Evolutionary conservation across 2,888 invertebrate species (phyloP).

Genomic region (Doris montereyensis): DNA sequence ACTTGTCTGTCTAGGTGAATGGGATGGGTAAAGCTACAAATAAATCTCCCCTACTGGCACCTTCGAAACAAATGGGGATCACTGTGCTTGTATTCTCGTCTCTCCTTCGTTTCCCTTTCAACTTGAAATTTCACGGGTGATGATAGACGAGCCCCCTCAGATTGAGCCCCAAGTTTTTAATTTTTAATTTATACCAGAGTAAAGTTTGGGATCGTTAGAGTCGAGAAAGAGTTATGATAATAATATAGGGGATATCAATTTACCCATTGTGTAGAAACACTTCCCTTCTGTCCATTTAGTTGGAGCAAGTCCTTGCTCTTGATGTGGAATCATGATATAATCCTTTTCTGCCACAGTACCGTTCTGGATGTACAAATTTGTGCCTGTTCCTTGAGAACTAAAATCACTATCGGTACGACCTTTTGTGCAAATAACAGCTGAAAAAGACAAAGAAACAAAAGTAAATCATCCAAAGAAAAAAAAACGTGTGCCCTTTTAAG

Average conservation of each 20-base stretch:
- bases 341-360: constrained; percentile 59
- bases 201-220: too few relatives aligned
- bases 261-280: constrained; percentile 71
- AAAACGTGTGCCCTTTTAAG: too few relatives aligned
- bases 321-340: constrained; percentile 52
- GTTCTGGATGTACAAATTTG: constrained; percentile 66
- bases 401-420: constrained; percentile 56
- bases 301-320: constrained; percentile 50
- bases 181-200: too few relatives aligned
- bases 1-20: too few relatives aligned
- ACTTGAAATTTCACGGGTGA: too few relatives aligned
- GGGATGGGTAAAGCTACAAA: too few relatives aligned
- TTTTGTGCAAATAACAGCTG: constrained; percentile 62
- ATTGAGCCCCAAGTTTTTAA: too few relatives aligned
- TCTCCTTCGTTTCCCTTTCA: too few relatives aligned
- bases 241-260: constrained; percentile 11
- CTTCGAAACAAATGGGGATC: too few relatives aligned
- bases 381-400: constrained; percentile 61
- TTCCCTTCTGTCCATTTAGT: constrained; percentile 67
- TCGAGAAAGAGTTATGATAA: not conserved
- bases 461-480: not conserved
- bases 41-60: too few relatives aligned
- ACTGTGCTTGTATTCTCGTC: too few relatives aligned
- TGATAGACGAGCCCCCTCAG: too few relatives aligned
- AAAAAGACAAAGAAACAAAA: constrained; percentile 27